Base-by-base conservation (phyloP, 1,140 invertebrate species). In the Lerema accius region DNA sequence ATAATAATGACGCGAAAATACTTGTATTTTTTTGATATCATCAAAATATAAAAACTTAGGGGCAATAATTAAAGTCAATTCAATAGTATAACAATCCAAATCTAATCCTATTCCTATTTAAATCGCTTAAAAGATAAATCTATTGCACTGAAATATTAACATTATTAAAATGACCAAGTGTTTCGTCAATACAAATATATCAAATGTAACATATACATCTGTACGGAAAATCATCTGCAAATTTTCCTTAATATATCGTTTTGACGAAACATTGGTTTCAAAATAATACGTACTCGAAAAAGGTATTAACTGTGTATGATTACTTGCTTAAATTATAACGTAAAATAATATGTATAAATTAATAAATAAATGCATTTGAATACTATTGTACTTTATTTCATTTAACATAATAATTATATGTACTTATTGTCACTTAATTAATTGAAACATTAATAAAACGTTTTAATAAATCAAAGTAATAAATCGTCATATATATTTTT, bases 111-210 rank as follows among this genome's bases (percentile, higher is more conserved):
- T 32, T 32, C 28, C 28, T 32, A 32, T 32, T 32, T 7, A 4
- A 32, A 32, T 32, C 28, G 49, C 35, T 48, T 60, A 60, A 42
- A 51, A 60, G 51, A 65, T 55, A 53, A 40, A 59, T 60, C 65
- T 74, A 67, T 74, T 73, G 65, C 71, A 73, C 70, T 69, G 69
- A 65, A 35, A 40, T 56, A 64, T 61, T 35, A 56, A 59, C 56
- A 43, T 28, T 40, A 39, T 39, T 28, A 11, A 0, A 17, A 14
- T 46, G 37, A 51, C 17, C 17, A 4, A 7, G 4, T 55, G 15
- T 32, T 55, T 42, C 39, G 51, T 16, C 35, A 40, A 16, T 3
- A 14, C 28, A 39, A 7, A n/a, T n/a, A n/a, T n/a, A n/a, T n/a
- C n/a, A n/a, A n/a, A n/a, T n/a, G n/a, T n/a, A n/a, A n/a, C n/a